Conservation (phyloP, 1,140 invertebrate species). For the Ectropis grisescens region DNA sequence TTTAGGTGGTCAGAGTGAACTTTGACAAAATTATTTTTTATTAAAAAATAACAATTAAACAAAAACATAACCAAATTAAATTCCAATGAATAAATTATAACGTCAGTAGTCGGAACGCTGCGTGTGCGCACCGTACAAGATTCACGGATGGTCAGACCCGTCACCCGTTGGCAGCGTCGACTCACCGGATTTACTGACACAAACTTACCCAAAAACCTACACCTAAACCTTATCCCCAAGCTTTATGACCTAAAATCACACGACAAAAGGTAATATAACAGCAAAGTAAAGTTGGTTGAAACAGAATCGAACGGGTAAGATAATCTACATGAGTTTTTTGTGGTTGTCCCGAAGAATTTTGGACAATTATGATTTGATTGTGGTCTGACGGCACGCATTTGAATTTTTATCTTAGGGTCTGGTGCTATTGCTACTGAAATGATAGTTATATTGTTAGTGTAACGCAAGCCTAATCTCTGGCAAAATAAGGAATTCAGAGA, state of each 20-base stretch:
- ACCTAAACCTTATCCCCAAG: no score
- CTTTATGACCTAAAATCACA: no score
- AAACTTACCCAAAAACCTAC: not conserved
- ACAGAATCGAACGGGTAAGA: slow-evolving; percentile 25
- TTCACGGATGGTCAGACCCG: slow-evolving; percentile 40
- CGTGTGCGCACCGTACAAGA: slow-evolving; percentile 18
- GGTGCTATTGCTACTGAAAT: no score
- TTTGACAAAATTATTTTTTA: not conserved
- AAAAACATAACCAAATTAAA: no score
- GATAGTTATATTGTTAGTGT: no score
- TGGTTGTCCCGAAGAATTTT: slow-evolving; percentile 26
- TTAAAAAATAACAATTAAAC: no score
- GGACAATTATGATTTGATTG: slow-evolving; percentile 39
- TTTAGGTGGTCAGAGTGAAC: no score
- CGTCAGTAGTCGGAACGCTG: not conserved
- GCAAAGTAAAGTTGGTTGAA: slow-evolving; percentile 8
- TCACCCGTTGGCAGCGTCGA: slow-evolving; percentile 25
- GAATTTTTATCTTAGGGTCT: no score
- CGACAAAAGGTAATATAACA: not conserved
- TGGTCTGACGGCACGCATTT: no score
- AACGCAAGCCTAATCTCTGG: no score
- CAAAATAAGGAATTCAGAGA: no score
- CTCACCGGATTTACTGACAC: slow-evolving; percentile 4
- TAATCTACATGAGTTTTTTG: slow-evolving; percentile 36
- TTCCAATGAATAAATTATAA: no score